phyloP scores from a whole-genome alignment of 2,888 invertebrate genomes.

The Dione vanillae region DNA sequence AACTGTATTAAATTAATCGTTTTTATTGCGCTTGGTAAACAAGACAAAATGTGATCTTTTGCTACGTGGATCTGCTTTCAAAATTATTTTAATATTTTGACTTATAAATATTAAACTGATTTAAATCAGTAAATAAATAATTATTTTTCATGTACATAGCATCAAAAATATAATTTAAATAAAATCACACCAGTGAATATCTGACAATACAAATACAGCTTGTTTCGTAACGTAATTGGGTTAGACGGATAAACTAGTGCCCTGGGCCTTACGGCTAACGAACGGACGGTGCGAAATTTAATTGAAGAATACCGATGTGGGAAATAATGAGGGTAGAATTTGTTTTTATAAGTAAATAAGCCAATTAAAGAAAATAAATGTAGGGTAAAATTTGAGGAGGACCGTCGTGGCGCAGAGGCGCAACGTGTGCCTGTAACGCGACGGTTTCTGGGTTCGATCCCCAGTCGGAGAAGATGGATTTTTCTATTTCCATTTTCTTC shows the following conservation, averaged over 20 bases:
- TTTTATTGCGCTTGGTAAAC: no score
- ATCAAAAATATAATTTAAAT: slow-evolving; percentile 41
- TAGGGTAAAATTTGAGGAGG: not conserved
- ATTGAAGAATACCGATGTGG: slow-evolving; percentile 21
- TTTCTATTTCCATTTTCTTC: no score
- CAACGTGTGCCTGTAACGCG: no score
- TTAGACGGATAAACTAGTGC: slow-evolving; percentile 67
- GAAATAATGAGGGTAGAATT: slow-evolving; percentile 16
- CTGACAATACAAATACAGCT: slow-evolving; percentile 61
- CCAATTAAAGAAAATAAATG: slow-evolving; percentile 4
- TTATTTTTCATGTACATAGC: no score
- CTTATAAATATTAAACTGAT: no score
- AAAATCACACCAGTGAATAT: slow-evolving; percentile 36
- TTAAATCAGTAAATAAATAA: no score
- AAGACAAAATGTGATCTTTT: no score
- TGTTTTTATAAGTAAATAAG: not conserved
- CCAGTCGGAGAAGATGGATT: no score
- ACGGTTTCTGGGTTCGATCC: no score
- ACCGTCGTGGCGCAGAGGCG: no score
- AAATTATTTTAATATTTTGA: no score
- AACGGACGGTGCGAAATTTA: slow-evolving; percentile 34
- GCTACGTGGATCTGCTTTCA: not conserved
- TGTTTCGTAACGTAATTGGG: slow-evolving; percentile 65
- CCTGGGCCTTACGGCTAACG: slow-evolving; percentile 58
- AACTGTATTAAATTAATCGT: no score